A percentile compares a stretch with the other conserved stretches of the same genome.
Conservation (phyloP, 2,888 invertebrate species). For the Leistus spinibarbis region DNA sequence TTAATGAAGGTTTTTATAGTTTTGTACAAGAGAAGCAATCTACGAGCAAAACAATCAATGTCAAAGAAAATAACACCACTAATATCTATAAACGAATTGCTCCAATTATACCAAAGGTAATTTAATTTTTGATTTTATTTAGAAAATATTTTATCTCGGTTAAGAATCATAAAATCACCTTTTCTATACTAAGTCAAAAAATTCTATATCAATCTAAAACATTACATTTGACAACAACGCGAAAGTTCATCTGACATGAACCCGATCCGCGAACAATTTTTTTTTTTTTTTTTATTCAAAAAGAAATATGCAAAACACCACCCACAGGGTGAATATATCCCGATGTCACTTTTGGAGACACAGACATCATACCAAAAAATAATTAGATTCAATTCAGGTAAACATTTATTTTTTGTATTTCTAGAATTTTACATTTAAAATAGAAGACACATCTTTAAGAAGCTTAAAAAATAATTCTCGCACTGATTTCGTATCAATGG, state of each 20-base stretch:
- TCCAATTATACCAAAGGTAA: slow-evolving; percentile 81
- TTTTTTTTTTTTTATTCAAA: too few relatives aligned
- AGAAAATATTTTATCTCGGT: slow-evolving; percentile 13
- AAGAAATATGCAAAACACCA: too few relatives aligned
- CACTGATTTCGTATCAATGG: slow-evolving; percentile 71
- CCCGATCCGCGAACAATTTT: too few relatives aligned
- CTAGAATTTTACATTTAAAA: slow-evolving; percentile 58
- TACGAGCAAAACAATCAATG: slow-evolving; percentile 57
- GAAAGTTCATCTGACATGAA: too few relatives aligned
- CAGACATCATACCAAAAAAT: too few relatives aligned
- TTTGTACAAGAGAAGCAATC: slow-evolving; percentile 58
- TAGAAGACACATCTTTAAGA: slow-evolving; percentile 73
- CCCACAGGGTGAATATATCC: too few relatives aligned
- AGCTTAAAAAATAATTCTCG: slow-evolving; percentile 72
- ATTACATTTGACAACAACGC: too few relatives aligned
- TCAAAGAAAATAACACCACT: slow-evolving; percentile 58
- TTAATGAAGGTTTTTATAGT: slow-evolving; percentile 65
- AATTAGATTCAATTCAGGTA: too few relatives aligned
- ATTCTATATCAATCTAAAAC: too few relatives aligned
- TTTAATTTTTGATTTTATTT: slow-evolving; percentile 18
- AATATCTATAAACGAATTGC: slow-evolving; percentile 69
- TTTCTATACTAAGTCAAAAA: too few relatives aligned
- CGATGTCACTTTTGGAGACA: too few relatives aligned
- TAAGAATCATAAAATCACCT: too few relatives aligned
- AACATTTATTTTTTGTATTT: background rate